Evolutionary conservation across 2,797 vertebrate species (phyloP).

Genomic region (Glossophaga mutica): DNA sequence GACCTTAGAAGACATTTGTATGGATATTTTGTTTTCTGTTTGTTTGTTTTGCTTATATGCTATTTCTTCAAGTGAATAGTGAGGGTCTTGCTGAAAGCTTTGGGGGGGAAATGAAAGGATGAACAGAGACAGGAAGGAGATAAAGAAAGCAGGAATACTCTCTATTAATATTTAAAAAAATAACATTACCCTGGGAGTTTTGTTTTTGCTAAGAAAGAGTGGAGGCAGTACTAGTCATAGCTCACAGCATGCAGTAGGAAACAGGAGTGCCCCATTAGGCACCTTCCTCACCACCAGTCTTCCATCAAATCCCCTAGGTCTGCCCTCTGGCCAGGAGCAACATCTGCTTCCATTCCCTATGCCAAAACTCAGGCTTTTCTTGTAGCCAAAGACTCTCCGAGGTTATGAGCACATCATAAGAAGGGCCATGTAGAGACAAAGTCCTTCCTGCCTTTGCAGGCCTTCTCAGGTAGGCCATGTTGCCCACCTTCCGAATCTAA

Average conservation of each 20-base stretch:
- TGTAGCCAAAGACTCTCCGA: neutral
- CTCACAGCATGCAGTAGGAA: neutral
- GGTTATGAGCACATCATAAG: neutral
- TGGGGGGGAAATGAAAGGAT: neutral
- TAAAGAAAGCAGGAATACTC: neutral
- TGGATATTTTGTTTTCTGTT: too few relatives aligned
- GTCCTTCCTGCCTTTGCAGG: neutral
- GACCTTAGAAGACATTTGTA: too few relatives aligned
- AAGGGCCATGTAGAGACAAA: neutral
- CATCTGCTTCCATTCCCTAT: neutral
- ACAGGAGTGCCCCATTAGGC: neutral
- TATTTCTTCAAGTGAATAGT: conserved; percentile 1
- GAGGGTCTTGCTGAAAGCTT: neutral
- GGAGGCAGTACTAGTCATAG: neutral
- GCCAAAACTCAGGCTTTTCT: neutral
- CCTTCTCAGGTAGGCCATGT: neutral
- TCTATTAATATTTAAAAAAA: neutral
- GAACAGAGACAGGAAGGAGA: neutral
- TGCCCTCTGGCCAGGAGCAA: neutral
- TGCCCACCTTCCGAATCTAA: neutral
- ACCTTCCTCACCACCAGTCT: neutral
- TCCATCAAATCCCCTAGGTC: neutral
- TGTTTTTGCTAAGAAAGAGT: neutral
- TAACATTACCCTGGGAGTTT: neutral
- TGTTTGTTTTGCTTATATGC: neutral